These are phyloP conservation scores for Sweltsa coloradensis DNA, from an alignment of 1,140 invertebrate genomes.

Conservation along the genomic window DNA sequence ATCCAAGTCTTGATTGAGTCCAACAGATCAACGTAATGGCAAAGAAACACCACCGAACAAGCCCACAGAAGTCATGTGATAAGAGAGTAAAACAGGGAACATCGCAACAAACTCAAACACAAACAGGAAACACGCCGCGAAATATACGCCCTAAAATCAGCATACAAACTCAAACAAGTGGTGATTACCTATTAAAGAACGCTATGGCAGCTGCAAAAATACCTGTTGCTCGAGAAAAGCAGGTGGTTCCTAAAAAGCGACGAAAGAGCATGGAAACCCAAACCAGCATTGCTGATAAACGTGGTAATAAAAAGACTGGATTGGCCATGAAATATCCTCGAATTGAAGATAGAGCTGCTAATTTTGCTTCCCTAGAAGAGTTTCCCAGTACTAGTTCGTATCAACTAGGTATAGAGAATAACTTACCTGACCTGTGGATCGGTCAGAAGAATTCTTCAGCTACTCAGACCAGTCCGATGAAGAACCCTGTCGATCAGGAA, in stretches of 20 bases:
- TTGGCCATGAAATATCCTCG: background rate
- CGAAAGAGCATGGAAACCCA: slow-evolving; percentile 18
- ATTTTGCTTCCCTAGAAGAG: slow-evolving; percentile 27
- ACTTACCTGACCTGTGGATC: slow-evolving; percentile 32
- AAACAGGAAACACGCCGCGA: slow-evolving; percentile 28
- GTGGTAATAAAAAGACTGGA: background rate
- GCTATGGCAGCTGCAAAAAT: slow-evolving; percentile 15
- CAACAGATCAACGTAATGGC: slow-evolving; percentile 29
- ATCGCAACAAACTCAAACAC: slow-evolving; percentile 34
- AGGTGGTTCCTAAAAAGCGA: slow-evolving; percentile 13
- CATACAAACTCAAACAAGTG: slow-evolving; percentile 36
- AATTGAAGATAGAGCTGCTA: slow-evolving; percentile 2
- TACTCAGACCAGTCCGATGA: slow-evolving; percentile 30
- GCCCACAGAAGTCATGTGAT: slow-evolving; percentile 17
- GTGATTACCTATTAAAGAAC: slow-evolving; percentile 21
- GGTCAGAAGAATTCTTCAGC: slow-evolving; percentile 28
- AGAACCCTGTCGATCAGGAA: slow-evolving; percentile 3
- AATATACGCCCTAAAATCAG: slow-evolving; percentile 24
- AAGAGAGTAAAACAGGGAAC: slow-evolving; percentile 23
- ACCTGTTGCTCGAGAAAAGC: background rate
- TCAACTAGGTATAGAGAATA: slow-evolving; percentile 28
- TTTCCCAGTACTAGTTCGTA: slow-evolving; percentile 31
- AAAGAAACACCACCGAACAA: slow-evolving; percentile 18
- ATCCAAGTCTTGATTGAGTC: slow-evolving; percentile 18
- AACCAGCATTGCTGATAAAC: slow-evolving; percentile 2